These are phyloP conservation scores for Adelognathus sp. DNA, from an alignment of 2,888 invertebrate genomes.

Conservation along the genomic window DNA sequence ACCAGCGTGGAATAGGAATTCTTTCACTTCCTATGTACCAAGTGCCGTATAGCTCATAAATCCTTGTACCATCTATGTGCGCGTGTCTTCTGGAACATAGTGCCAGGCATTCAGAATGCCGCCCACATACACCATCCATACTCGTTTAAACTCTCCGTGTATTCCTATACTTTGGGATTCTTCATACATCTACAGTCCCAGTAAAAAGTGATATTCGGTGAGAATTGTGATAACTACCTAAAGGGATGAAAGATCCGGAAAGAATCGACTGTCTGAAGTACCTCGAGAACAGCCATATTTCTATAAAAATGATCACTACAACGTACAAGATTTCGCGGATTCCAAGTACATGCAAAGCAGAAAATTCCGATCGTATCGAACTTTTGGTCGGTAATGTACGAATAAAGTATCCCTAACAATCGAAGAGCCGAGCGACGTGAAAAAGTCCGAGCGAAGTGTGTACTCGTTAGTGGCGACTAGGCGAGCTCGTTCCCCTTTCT, in stretches of 20 bases:
- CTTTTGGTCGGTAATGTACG: too few relatives aligned
- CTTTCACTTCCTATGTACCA: neutral
- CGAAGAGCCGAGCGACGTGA: slow-evolving; percentile 1
- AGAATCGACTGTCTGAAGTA: too few relatives aligned
- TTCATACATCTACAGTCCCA: too few relatives aligned
- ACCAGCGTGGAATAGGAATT: neutral
- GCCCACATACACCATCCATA: neutral
- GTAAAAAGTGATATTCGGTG: too few relatives aligned
- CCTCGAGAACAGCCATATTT: too few relatives aligned
- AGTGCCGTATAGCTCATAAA: neutral
- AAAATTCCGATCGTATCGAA: too few relatives aligned
- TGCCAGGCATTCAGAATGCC: neutral
- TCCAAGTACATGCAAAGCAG: too few relatives aligned
- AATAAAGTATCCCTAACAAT: slow-evolving; percentile 10
- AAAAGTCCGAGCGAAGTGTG: slow-evolving; percentile 30
- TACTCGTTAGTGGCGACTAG: slow-evolving; percentile 36
- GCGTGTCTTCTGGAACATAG: neutral
- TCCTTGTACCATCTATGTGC: neutral
- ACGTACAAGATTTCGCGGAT: too few relatives aligned
- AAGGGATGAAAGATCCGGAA: too few relatives aligned
- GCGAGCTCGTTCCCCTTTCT: neutral
- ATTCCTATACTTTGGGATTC: too few relatives aligned
- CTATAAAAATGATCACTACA: too few relatives aligned
- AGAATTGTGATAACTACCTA: too few relatives aligned
- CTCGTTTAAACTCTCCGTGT: neutral